Evolutionary conservation across 2,113 vertebrate genomes (phyloP).

Genomic region (Cyanoramphus novaezelandiae): DNA sequence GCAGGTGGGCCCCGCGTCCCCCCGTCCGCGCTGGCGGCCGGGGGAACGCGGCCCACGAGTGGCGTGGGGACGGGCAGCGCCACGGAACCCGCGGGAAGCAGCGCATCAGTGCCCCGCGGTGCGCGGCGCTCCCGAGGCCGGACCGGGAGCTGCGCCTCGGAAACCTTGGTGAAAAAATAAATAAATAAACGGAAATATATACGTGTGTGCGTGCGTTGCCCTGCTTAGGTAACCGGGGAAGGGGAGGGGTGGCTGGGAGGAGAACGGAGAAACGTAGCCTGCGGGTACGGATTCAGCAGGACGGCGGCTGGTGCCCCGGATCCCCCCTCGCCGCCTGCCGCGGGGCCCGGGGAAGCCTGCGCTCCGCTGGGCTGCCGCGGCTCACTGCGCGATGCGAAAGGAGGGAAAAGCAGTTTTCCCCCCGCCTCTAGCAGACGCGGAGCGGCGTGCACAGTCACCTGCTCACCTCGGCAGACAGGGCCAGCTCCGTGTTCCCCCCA

Average conservation of each 20-base stretch:
- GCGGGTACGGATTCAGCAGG: constrained; percentile 45
- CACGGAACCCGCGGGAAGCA: background rate
- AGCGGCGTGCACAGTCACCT: background rate
- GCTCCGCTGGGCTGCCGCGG: background rate
- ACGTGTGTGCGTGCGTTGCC: background rate
- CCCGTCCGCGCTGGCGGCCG: background rate
- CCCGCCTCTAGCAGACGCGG: fast-evolving
- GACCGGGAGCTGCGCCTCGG: background rate
- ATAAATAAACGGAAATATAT: background rate
- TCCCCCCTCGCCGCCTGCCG: background rate
- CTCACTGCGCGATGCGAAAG: fast-evolving
- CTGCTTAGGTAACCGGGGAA: constrained; percentile 19
- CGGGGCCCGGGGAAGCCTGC: background rate
- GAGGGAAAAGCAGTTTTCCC: background rate
- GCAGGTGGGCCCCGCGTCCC: constrained; percentile 72
- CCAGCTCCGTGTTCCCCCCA: background rate
- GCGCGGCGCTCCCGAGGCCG: background rate
- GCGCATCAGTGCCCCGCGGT: background rate
- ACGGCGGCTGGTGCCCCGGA: background rate
- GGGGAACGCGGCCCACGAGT: background rate
- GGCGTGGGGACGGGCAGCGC: background rate
- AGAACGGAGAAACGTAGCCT: constrained; percentile 39
- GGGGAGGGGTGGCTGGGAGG: background rate
- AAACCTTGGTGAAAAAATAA: background rate
- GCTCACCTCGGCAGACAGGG: fast-evolving